Percentiles rank a stretch among this genome's conserved stretches.
phyloP scores from a whole-genome alignment of 2,113 vertebrate genomes.

The Prietella phreatophila region DNA sequence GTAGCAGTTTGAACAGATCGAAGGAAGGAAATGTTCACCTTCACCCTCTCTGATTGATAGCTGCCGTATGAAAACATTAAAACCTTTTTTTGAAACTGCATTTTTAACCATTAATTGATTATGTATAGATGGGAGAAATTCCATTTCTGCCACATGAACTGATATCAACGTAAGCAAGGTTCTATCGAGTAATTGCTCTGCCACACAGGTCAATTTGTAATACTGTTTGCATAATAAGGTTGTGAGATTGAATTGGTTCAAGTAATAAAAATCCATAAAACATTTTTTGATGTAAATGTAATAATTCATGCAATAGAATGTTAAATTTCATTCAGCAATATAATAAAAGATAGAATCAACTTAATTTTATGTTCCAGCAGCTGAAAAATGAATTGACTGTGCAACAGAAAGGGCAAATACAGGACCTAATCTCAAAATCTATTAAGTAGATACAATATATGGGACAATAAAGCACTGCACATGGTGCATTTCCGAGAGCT shows the following conservation, averaged over 20 bases:
- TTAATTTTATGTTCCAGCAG: background rate
- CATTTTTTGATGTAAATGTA: no score
- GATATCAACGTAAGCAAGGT: no score
- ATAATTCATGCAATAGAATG: no score
- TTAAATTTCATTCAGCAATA: conserved; percentile 8
- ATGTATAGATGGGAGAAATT: no score
- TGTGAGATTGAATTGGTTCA: background rate
- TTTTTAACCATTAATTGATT: no score
- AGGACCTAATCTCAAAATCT: background rate
- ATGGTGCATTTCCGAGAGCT: background rate
- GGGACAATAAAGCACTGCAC: background rate
- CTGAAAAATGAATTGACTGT: background rate
- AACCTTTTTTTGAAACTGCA: background rate
- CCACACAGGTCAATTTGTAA: background rate
- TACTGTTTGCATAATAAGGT: conserved; percentile 14
- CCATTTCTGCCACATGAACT: no score
- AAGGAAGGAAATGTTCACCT: background rate
- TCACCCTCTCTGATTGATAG: background rate
- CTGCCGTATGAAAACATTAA: background rate
- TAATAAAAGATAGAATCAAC: background rate
- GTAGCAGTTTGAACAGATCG: background rate
- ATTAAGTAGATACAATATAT: background rate
- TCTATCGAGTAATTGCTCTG: background rate
- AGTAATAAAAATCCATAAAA: no score
- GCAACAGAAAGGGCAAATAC: conserved; percentile 5